Percentiles rank a stretch among this genome's conserved stretches.
Evolutionary conservation across 2,113 vertebrate species (phyloP).

Genomic region (Clinocottus analis): DNA sequence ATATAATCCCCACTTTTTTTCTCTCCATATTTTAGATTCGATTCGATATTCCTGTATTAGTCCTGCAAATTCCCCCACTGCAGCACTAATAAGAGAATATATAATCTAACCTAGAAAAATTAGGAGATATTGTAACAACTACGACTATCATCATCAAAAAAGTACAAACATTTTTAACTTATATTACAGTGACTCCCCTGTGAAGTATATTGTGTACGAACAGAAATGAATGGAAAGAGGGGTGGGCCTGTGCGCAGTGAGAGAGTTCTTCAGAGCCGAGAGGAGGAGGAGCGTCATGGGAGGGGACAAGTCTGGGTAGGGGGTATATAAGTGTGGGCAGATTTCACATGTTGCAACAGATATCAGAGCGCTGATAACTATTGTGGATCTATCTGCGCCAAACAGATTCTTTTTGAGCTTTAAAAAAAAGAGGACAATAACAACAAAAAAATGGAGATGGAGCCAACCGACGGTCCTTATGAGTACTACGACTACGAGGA

Average conservation of each 20-base stretch:
- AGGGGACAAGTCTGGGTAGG: slow-evolving; percentile 39
- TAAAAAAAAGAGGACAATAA: neutral
- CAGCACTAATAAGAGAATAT: too few species aligned
- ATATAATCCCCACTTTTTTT: too few species aligned
- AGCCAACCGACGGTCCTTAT: slow-evolving; percentile 24
- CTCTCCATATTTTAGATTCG: too few species aligned
- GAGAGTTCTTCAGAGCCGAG: slow-evolving; percentile 29
- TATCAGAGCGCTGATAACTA: slow-evolving; percentile 32
- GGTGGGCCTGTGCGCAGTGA: slow-evolving; percentile 34
- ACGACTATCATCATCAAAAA: neutral
- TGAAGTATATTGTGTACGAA: slow-evolving; percentile 6
- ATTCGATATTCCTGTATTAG: too few species aligned
- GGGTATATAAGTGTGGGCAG: slow-evolving; percentile 73
- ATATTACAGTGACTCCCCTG: neutral
- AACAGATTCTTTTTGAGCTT: neutral
- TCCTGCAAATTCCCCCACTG: too few species aligned
- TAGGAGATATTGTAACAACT: neutral
- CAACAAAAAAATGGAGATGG: slow-evolving; percentile 54
- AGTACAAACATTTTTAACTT: neutral
- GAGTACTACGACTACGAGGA: slow-evolving; percentile 75
- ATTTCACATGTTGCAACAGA: slow-evolving; percentile 58
- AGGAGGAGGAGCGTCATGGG: slow-evolving; percentile 43
- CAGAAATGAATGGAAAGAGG: slow-evolving; percentile 30
- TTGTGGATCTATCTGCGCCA: slow-evolving; percentile 29
- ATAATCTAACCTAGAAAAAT: too few species aligned